Conservation (phyloP, 2,888 invertebrate species). For the Dynastes tityus region DNA sequence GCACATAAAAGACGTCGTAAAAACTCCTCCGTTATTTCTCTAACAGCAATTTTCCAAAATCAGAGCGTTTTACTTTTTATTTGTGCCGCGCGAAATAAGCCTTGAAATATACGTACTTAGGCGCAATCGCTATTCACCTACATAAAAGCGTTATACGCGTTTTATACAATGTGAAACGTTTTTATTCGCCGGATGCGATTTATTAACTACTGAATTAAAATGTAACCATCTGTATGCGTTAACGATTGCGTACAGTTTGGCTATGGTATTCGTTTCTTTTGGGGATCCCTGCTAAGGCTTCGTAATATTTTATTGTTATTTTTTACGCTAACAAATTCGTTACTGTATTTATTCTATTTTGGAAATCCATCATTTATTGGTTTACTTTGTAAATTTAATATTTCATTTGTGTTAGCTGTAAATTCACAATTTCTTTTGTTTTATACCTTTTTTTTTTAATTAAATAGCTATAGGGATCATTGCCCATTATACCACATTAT, state of each 20-base stretch:
- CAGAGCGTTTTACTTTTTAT: slow-evolving; percentile 27
- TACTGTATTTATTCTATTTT: no score
- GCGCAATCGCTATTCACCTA: background rate
- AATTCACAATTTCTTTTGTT: no score
- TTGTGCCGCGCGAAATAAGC: slow-evolving; percentile 28
- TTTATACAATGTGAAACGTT: background rate
- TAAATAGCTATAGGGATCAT: no score
- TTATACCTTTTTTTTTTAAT: no score
- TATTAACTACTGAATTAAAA: background rate
- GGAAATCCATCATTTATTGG: no score
- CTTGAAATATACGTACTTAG: slow-evolving; percentile 9
- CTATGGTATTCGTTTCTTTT: background rate
- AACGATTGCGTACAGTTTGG: background rate
- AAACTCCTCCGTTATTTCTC: slow-evolving; percentile 28
- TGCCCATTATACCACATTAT: no score
- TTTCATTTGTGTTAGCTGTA: no score
- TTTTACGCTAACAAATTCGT: no score
- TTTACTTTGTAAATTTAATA: no score
- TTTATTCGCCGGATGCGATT: background rate
- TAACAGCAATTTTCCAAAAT: slow-evolving; percentile 41
- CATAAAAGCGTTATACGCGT: background rate
- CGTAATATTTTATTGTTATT: no score
- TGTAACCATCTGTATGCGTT: background rate
- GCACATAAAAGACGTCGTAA: slow-evolving; percentile 40
- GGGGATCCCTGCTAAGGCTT: no score